Percentiles rank a stretch among this genome's conserved stretches.
These are phyloP conservation scores for Eulemur albifrons DNA, from an alignment of 2,797 vertebrate genomes.

Conservation along the genomic window DNA sequence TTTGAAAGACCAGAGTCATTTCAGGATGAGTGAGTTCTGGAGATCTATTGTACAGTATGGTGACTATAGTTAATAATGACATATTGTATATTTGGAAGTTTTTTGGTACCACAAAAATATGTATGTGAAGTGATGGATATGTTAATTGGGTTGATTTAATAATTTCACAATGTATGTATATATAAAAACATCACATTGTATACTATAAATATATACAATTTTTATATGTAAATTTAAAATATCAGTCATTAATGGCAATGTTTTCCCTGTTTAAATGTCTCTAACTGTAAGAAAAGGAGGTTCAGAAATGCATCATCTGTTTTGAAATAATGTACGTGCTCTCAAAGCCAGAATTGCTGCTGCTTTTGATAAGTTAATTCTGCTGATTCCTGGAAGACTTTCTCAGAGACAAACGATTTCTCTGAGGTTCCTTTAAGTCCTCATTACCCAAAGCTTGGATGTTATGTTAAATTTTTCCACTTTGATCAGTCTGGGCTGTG, in stretches of 20 bases:
- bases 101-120: neutral
- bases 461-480: neutral
- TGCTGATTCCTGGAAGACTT: constrained; percentile 46
- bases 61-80: neutral
- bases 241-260: neutral
- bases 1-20: constrained; percentile 25
- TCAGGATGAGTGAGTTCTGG: neutral
- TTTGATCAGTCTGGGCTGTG: constrained; percentile 12
- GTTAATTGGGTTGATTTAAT: neutral
- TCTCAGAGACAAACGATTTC: constrained; percentile 25
- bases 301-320: neutral
- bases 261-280: neutral
- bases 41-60: neutral
- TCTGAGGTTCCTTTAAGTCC: constrained; percentile 45
- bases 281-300: neutral
- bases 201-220: neutral
- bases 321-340: neutral
- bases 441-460: constrained; percentile 18
- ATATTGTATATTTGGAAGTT: neutral
- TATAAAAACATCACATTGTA: neutral
- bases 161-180: neutral
- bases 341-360: neutral
- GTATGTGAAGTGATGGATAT: neutral
- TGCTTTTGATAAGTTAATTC: constrained; percentile 18
- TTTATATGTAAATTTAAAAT: neutral